Evolutionary conservation across 1,140 invertebrate genomes (phyloP), one percentile per base, ranked within the genome.

Genomic region (Bradynema listronoti): DNA sequence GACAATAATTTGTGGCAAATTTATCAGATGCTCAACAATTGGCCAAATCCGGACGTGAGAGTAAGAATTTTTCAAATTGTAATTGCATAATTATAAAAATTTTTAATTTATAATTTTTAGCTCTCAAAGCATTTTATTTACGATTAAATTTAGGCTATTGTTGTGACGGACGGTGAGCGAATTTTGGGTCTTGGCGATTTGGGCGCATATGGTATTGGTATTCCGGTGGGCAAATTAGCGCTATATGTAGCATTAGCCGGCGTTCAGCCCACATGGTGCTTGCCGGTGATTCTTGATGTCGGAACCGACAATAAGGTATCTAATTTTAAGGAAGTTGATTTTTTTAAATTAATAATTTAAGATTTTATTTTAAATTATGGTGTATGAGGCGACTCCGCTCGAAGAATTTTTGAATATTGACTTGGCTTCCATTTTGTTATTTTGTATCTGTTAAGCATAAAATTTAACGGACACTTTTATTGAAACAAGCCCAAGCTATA

Each of bases 121-220:
- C 36, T 14, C 36, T 39, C 14, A 39, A 39, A 39, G n/a, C 19
- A 19, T 39, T 39, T 19, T 14, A 39, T 39, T 67, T n/a, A n/a
- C n/a, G n/a, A n/a, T n/a, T n/a, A n/a, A n/a, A n/a, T n/a, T 4
- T 83, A 90, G 66, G 91, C 90, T 1, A 90, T 94, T 73, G 88
- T 89, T 41, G 90, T 95, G 4, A 95, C 91, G 0, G 91, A 95
- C 75, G 91, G 91, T 11, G 91, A 95, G 71, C 81, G 91, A 33
- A 94, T 95, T 69, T 80, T 95, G 58, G 91, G 91, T 73, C 81
- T 95, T 25, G 91, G 91, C 22, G 91, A 95, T 78, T 83, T 93
- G 19, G 91, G 91, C 2, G 89, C 89, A 4, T 90, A 88, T 73
- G 91, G 91, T 3, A 91, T 92, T 87, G 91, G 90, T 51, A 95